These are phyloP conservation scores for Limanda limanda DNA, from an alignment of 2,113 vertebrate genomes.

Conservation along the genomic window DNA sequence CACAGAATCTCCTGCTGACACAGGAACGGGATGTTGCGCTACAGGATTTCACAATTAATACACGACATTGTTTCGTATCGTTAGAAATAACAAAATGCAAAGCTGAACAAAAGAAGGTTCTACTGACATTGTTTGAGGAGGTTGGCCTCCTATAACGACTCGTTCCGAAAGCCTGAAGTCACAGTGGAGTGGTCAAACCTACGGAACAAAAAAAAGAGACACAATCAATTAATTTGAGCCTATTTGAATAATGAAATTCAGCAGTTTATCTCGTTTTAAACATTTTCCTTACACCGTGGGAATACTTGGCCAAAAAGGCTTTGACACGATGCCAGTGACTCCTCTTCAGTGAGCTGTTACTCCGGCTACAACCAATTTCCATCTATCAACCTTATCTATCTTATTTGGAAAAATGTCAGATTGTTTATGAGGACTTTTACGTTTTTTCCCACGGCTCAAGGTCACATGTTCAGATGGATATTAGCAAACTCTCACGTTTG, in stretches of 20 bases:
- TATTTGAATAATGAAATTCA: neutral
- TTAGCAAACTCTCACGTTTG: neutral
- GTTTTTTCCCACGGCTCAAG: neutral
- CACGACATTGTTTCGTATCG: neutral
- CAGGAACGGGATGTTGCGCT: slow-evolving; percentile 39
- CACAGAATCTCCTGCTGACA: neutral
- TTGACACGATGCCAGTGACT: too few relatives aligned
- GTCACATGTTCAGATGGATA: neutral
- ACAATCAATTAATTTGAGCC: neutral
- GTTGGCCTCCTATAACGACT: slow-evolving; percentile 8
- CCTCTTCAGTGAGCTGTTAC: too few relatives aligned
- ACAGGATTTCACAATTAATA: neutral
- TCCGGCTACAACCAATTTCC: neutral
- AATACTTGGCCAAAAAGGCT: neutral
- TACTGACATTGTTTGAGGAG: slow-evolving; percentile 60
- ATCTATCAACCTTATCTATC: too few relatives aligned
- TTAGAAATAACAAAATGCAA: neutral
- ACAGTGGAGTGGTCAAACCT: slow-evolving; percentile 81
- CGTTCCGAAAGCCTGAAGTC: slow-evolving; percentile 50
- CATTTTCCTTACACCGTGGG: neutral
- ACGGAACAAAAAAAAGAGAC: slow-evolving; percentile 4
- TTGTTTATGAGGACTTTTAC: neutral
- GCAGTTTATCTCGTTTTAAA: neutral
- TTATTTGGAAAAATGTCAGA: neutral
- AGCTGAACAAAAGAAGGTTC: neutral